Conservation (phyloP, 2,113 vertebrate genomes). For the Platycercus adscitus region DNA sequence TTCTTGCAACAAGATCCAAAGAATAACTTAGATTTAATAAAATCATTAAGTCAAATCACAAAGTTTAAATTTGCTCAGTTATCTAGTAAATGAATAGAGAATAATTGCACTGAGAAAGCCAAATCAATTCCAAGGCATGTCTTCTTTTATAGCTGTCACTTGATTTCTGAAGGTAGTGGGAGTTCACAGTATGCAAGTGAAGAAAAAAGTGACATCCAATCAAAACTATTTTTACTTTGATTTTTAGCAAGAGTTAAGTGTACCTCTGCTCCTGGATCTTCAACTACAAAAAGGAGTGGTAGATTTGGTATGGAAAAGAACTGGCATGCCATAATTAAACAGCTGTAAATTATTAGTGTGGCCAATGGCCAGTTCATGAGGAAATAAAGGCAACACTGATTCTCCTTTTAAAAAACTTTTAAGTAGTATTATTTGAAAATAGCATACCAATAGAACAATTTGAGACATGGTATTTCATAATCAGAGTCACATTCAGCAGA, state of each 20-base stretch:
- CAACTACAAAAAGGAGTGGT: not conserved
- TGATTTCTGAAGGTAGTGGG: not conserved
- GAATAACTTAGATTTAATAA: not conserved
- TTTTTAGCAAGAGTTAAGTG: not conserved
- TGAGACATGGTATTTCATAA: not conserved
- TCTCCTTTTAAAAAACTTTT: not conserved
- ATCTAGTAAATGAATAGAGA: not conserved
- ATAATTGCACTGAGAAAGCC: not conserved
- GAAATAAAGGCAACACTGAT: not conserved
- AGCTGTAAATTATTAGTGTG: not conserved
- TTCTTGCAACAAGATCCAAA: not conserved
- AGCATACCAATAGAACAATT: not conserved
- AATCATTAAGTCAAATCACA: not conserved
- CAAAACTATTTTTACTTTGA: not conserved
- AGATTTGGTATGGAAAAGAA: not conserved
- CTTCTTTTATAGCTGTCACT: not conserved
- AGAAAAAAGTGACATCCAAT: not conserved
- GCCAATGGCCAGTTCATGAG: not conserved
- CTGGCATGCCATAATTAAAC: not conserved
- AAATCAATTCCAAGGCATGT: not conserved
- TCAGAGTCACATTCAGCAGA: not conserved
- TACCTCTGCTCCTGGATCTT: not conserved
- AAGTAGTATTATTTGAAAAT: not conserved
- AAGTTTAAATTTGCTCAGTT: not conserved
- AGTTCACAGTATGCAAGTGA: not conserved